phyloP scores from a whole-genome alignment of 2,888 invertebrate species.

The Pachycephus smyrnensis region DNA sequence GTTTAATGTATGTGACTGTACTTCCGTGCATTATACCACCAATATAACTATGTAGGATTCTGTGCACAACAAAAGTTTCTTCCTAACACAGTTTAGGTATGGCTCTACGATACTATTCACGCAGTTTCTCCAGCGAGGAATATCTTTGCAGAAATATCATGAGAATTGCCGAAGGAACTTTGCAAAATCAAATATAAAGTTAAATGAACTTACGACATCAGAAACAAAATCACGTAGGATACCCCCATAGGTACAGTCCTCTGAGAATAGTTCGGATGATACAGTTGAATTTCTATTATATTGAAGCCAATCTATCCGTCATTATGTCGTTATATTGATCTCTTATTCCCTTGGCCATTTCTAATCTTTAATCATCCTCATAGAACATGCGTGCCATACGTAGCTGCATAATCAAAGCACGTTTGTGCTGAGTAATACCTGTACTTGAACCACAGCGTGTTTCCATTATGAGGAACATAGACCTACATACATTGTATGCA shows the following conservation, averaged over 20 bases:
- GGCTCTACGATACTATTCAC: neutral
- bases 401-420: neutral
- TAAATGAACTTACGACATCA: neutral
- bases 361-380: neutral
- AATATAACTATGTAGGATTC: neutral
- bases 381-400: neutral
- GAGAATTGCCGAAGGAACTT: neutral
- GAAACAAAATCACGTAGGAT: neutral
- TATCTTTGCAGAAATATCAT: neutral
- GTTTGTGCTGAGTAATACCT: neutral
- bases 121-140: neutral
- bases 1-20: neutral
- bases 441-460: neutral
- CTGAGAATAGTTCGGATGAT: neutral
- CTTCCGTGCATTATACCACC: neutral
- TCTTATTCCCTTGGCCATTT: neutral
- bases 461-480: neutral
- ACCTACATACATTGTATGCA: neutral
- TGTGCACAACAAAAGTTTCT: constrained; percentile 33
- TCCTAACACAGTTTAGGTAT: constrained; percentile 28
- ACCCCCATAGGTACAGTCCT: neutral
- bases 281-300: neutral
- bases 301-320: neutral
- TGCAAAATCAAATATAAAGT: neutral
- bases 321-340: neutral